Evolutionary conservation across 2,113 vertebrate species (phyloP).

Genomic region (Myrmecobius fasciatus): DNA sequence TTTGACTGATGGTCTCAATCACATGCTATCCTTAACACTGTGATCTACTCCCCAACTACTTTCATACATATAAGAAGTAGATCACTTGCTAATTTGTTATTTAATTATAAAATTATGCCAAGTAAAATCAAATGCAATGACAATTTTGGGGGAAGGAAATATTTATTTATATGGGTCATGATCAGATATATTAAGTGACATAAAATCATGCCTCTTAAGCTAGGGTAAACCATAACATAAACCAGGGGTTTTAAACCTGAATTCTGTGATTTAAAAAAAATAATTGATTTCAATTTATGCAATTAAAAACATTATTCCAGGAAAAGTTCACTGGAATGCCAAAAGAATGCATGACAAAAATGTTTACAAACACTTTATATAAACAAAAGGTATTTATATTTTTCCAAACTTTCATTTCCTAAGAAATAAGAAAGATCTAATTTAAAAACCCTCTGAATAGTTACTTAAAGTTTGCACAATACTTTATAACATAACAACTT

Average conservation of each 20-base stretch:
- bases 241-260: slow-evolving; percentile 14
- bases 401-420: background rate
- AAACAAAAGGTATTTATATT: background rate
- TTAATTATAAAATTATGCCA: slow-evolving; percentile 43
- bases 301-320: background rate
- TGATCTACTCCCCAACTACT: background rate
- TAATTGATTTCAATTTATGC: background rate
- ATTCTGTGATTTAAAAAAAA: background rate
- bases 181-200: slow-evolving; percentile 48
- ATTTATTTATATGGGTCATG: slow-evolving; percentile 4
- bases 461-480: background rate
- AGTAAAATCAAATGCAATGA: background rate
- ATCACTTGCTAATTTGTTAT: slow-evolving; percentile 11
- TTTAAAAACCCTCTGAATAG: background rate
- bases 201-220: slow-evolving; percentile 40
- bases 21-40: background rate
- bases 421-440: background rate
- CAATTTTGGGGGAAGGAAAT: slow-evolving; percentile 41
- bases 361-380: background rate
- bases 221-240: slow-evolving; percentile 26
- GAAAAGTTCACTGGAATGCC: background rate
- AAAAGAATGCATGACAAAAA: background rate
- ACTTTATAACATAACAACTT: background rate
- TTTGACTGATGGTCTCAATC: background rate
- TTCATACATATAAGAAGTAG: slow-evolving; percentile 33